Conservation (phyloP, 2,888 invertebrate genomes). For the Archips crataeganus region DNA sequence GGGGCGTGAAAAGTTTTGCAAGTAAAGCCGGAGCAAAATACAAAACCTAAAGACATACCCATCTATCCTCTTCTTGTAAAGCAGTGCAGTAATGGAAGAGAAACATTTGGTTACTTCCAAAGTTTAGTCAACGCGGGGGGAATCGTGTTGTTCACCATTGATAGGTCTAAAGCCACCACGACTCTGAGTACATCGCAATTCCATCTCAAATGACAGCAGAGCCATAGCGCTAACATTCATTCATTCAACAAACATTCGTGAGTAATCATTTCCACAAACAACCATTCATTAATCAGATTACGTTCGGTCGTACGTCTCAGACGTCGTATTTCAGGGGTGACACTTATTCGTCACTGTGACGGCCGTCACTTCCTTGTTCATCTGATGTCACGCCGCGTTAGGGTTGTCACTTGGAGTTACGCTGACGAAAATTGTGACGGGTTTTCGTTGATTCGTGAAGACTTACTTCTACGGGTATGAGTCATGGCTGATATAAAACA, state of each 20-base stretch:
- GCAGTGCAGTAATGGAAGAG: too few species aligned
- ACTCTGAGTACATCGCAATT: too few species aligned
- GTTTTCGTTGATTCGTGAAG: slow-evolving; percentile 3
- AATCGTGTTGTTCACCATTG: too few species aligned
- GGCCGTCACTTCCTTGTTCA: slow-evolving; percentile 29
- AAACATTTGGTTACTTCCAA: too few species aligned
- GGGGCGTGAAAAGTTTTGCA: too few species aligned
- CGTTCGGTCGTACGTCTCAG: slow-evolving; percentile 36
- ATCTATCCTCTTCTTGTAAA: too few species aligned
- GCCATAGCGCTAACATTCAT: not conserved
- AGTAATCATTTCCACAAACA: slow-evolving; percentile 25
- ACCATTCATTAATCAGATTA: slow-evolving; percentile 37
- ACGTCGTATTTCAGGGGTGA: slow-evolving; percentile 52
- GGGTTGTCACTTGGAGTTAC: slow-evolving; percentile 23
- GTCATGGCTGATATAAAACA: not conserved
- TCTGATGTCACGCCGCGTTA: slow-evolving; percentile 35
- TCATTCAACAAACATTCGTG: slow-evolving; percentile 13
- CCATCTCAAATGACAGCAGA: too few species aligned
- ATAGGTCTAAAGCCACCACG: too few species aligned
- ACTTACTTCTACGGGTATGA: not conserved
- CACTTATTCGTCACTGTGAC: slow-evolving; percentile 52
- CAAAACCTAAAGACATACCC: too few species aligned
- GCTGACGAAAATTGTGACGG: slow-evolving; percentile 12
- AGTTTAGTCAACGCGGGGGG: too few species aligned
- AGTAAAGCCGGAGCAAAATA: too few species aligned